A percentile compares a stretch with the other conserved stretches of the same genome.
These are phyloP conservation scores for Onychomys torridus DNA, from an alignment of 2,797 vertebrate species.

Conservation along the genomic window DNA sequence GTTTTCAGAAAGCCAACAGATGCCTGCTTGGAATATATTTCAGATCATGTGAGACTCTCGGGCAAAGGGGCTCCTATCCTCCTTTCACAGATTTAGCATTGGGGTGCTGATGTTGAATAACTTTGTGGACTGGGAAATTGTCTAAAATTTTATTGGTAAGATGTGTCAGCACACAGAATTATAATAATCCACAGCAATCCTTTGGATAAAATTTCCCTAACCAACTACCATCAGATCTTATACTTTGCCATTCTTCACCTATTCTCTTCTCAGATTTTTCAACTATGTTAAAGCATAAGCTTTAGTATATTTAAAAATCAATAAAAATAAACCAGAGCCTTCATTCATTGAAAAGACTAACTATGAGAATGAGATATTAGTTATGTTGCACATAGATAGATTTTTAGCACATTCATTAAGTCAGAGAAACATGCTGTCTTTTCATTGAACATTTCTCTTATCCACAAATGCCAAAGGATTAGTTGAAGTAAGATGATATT, in stretches of 20 bases:
- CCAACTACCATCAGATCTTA: constrained; percentile 41
- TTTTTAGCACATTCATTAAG: neutral
- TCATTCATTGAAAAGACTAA: constrained; percentile 44
- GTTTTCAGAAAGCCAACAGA: neutral
- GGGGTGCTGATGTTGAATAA: neutral
- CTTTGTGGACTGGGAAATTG: neutral
- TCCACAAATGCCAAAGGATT: neutral
- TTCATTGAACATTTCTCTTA: neutral
- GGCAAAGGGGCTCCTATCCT: neutral
- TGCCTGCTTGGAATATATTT: neutral
- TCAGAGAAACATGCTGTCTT: neutral
- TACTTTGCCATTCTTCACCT: constrained; percentile 48
- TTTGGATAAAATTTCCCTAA: constrained; percentile 50
- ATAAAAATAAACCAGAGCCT: constrained; percentile 70
- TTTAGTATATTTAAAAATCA: constrained; percentile 75
- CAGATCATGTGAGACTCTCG: neutral
- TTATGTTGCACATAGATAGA: constrained; percentile 19
- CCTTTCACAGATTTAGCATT: neutral
- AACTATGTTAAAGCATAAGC: constrained; percentile 54
- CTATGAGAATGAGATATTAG: neutral
- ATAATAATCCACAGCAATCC: constrained; percentile 8
- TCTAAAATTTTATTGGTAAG: constrained; percentile 31
- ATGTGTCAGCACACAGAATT: neutral
- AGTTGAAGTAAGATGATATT: neutral
- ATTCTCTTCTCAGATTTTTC: constrained; percentile 69